Percentiles rank a stretch among this genome's conserved stretches.
Evolutionary conservation across 64 coral and sea anemone genomes (phyloP).

Genomic region (Porites lutea): DNA sequence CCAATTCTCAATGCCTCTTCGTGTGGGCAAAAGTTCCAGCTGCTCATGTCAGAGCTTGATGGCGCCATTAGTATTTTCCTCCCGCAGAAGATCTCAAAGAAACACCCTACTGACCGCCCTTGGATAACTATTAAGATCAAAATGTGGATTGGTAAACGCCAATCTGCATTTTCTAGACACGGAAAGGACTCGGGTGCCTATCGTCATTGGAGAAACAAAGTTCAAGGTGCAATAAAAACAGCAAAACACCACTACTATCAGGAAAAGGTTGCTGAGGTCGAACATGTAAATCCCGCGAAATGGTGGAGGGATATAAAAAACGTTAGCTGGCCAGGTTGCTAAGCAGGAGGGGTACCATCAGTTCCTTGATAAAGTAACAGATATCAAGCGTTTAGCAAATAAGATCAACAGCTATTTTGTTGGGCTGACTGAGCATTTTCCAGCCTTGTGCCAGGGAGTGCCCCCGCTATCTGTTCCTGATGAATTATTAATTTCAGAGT

Average conservation of each 20-base stretch:
- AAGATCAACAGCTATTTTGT: no score
- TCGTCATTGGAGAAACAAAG: not conserved
- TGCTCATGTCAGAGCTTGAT: conserved; percentile 6
- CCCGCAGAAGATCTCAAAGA: not conserved
- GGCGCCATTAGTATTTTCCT: not conserved
- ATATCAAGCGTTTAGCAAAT: no score
- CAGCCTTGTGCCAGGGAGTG: no score
- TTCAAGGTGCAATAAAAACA: not conserved
- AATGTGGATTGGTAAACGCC: conserved; percentile 37
- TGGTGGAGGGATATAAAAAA: not conserved
- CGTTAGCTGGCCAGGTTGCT: no score
- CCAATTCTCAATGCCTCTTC: no score
- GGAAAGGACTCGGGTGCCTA: conserved; percentile 8
- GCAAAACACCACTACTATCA: not conserved
- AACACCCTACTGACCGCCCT: conserved; percentile 30
- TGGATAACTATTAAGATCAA: conserved; percentile 56
- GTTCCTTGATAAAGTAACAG: no score
- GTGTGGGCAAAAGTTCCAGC: not conserved
- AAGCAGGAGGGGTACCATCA: no score
- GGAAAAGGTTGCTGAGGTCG: not conserved
- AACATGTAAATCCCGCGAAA: not conserved
- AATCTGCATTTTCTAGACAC: conserved; percentile 14
- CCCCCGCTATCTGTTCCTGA: conserved; percentile 44
- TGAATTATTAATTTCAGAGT: conserved; percentile 37
- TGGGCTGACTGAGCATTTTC: no score